Conservation (phyloP, 2,797 vertebrate species). For the Jordanella pulchra region DNA sequence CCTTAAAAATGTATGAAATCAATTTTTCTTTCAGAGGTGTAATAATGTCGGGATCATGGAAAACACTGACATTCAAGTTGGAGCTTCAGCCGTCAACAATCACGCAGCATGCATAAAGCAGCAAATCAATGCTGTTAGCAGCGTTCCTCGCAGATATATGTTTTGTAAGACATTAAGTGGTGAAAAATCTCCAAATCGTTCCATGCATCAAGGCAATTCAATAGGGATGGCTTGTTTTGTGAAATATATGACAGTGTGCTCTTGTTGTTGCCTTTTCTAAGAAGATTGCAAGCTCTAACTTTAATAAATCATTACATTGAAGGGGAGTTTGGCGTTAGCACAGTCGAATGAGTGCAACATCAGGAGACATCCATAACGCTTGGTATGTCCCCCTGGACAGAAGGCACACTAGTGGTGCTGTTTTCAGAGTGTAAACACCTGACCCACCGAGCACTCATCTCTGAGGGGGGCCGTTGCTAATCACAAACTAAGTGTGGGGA, state of each 20-base stretch:
- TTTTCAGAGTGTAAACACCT: constrained; percentile 38
- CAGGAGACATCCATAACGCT: constrained; percentile 32
- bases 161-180: constrained; percentile 51
- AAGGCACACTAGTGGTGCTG: constrained; percentile 7
- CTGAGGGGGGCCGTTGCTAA: constrained; percentile 34
- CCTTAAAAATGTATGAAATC: constrained; percentile 58
- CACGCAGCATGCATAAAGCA: constrained; percentile 30
- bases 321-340: constrained; percentile 13
- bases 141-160: constrained; percentile 45
- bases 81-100: constrained; percentile 37
- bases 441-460: constrained; percentile 36
- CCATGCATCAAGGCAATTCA: constrained; percentile 49
- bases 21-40: constrained; percentile 43
- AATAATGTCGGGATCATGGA: constrained; percentile 37
- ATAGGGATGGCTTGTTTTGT: constrained; percentile 39
- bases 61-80: constrained; percentile 37
- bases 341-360: constrained; percentile 24
- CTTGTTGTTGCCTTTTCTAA: constrained; percentile 29
- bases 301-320: constrained; percentile 40
- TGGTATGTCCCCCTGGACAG: constrained; percentile 1
- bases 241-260: constrained; percentile 41
- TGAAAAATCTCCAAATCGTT: constrained; percentile 50
- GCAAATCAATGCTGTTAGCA: constrained; percentile 61
- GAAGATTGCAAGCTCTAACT: constrained; percentile 22
- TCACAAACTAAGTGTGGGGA: constrained; percentile 33